A percentile compares a stretch with the other conserved stretches of the same genome.
Evolutionary conservation across 1,140 invertebrate genomes (phyloP).

Genomic region (Phthorimaea operculella): DNA sequence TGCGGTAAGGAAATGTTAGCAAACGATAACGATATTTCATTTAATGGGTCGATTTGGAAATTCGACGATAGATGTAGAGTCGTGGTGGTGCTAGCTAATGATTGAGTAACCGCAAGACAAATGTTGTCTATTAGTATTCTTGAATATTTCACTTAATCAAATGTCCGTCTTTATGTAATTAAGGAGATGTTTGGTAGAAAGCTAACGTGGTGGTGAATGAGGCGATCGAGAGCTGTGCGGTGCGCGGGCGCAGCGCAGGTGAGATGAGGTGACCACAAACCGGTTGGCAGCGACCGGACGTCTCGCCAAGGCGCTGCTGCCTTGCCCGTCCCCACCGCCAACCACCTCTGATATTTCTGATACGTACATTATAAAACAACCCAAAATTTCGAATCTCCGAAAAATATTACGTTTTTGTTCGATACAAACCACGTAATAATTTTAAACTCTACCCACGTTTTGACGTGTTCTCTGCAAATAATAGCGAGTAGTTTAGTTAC

Average conservation of each 20-base stretch:
- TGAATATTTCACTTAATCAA: not conserved
- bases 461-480: too few relatives aligned
- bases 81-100: not conserved
- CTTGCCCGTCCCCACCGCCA: not conserved
- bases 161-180: slow-evolving; percentile 21
- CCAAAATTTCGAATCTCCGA: too few relatives aligned
- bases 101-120: slow-evolving; percentile 4
- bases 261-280: slow-evolving; percentile 47
- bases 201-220: slow-evolving; percentile 42
- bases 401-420: too few relatives aligned
- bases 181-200: slow-evolving; percentile 37
- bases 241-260: slow-evolving; percentile 18
- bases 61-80: not conserved
- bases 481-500: not conserved
- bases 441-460: too few relatives aligned
- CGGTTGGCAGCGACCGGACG: slow-evolving; percentile 37
- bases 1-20: not conserved
- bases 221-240: slow-evolving; percentile 19
- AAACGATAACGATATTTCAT: not conserved
- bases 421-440: too few relatives aligned
- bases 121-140: not conserved
- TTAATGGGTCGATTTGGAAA: slow-evolving; percentile 1
- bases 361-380: too few relatives aligned
- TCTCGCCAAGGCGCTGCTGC: slow-evolving; percentile 17
- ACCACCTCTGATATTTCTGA: too few relatives aligned